Conservation (phyloP, 2,797 vertebrate species). For the Pangasius krempfi region DNA sequence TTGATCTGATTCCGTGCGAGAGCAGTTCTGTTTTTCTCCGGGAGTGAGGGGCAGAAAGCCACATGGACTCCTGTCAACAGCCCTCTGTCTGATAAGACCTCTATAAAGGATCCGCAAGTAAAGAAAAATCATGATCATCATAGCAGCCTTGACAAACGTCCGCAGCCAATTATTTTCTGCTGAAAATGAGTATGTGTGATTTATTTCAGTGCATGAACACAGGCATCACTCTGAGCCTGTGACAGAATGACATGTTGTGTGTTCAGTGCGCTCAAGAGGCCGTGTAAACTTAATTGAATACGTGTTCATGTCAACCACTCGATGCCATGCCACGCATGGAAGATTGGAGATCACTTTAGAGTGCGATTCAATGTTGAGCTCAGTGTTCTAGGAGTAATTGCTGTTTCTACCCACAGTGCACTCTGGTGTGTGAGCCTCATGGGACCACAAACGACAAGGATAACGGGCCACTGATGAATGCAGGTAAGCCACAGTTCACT, state of each 20-base stretch:
- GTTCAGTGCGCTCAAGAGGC: conserved; percentile 14
- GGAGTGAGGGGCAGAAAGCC: background rate
- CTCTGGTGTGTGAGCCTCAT: conserved; percentile 84
- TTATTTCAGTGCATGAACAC: conserved; percentile 4
- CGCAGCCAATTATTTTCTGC: conserved; percentile 13
- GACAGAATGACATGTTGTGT: conserved; percentile 19
- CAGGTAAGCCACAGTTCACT: conserved; percentile 75
- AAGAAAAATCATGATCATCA: background rate
- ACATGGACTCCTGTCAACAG: background rate
- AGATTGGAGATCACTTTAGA: conserved; percentile 16
- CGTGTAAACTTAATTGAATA: conserved; percentile 32
- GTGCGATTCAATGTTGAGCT: background rate
- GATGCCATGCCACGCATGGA: background rate
- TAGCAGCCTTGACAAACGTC: background rate
- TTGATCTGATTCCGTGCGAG: conserved; percentile 28
- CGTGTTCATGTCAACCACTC: conserved; percentile 24
- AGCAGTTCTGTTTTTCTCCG: background rate
- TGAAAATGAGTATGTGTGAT: background rate
- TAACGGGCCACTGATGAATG: conserved; percentile 82
- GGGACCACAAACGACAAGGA: conserved; percentile 78
- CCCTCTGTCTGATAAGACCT: background rate
- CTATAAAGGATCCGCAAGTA: background rate
- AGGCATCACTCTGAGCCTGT: background rate
- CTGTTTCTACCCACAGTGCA: conserved; percentile 75
- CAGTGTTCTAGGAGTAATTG: background rate